These are phyloP conservation scores for Escarpia spicata DNA, from an alignment of 2,888 invertebrate genomes.

Conservation along the genomic window DNA sequence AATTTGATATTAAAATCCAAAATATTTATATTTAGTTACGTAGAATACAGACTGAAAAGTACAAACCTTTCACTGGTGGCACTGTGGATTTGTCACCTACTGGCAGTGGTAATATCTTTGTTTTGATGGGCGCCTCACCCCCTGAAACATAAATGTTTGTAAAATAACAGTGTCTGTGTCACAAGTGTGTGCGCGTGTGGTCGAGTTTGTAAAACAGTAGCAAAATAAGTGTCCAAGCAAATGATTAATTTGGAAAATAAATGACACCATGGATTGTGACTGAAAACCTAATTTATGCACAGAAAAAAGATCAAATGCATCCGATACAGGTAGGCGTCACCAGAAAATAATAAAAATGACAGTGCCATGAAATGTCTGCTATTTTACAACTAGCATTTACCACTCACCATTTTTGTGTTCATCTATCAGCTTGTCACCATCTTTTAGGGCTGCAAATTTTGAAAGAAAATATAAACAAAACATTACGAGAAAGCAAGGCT, in stretches of 20 bases:
- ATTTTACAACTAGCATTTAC: background rate
- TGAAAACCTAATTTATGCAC: background rate
- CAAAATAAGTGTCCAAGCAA: too few species aligned
- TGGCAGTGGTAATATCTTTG: background rate
- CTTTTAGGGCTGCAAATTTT: background rate
- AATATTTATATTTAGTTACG: background rate
- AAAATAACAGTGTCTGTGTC: too few species aligned
- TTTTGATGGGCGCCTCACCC: background rate
- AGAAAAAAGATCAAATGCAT: background rate
- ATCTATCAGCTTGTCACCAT: background rate
- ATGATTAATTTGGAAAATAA: background rate
- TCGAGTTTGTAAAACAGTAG: too few species aligned
- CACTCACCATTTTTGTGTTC: slow-evolving; percentile 16
- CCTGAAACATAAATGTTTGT: background rate
- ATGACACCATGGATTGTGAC: background rate
- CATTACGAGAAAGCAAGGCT: background rate
- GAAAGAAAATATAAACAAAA: background rate
- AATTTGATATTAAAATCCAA: too few species aligned
- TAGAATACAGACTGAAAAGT: background rate
- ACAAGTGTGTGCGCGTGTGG: too few species aligned
- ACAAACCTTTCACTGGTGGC: background rate
- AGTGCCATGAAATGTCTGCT: background rate
- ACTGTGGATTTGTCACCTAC: background rate
- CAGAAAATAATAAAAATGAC: background rate
- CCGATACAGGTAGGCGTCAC: background rate